Percentiles rank a stretch among this genome's conserved stretches.
Evolutionary conservation across 1,140 invertebrate genomes (phyloP).

Genomic region (Apis laboriosa): DNA sequence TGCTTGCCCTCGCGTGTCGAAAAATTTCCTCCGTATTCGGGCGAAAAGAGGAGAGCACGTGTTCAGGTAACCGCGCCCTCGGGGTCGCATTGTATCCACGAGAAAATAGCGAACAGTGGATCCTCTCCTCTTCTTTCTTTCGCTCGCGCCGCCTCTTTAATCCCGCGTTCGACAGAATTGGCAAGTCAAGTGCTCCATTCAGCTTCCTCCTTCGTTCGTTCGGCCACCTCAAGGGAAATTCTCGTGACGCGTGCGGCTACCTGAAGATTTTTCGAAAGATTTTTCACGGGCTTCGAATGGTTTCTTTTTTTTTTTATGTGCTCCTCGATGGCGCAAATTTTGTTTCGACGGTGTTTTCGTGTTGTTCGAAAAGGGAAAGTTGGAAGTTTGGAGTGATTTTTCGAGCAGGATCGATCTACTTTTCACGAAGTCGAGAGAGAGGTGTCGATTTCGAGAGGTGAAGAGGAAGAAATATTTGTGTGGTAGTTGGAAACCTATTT

Average conservation of each 20-base stretch:
- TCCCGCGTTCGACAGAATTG: slow-evolving; percentile 48
- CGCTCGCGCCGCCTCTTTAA: slow-evolving; percentile 33
- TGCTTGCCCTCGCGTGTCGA: slow-evolving; percentile 43
- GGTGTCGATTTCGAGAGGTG: too few relatives aligned
- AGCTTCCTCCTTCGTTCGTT: not conserved
- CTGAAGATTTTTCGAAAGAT: not conserved
- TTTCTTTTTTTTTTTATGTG: too few relatives aligned
- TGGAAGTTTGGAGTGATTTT: not conserved
- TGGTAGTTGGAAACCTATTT: too few relatives aligned
- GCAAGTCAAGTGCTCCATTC: slow-evolving; percentile 55
- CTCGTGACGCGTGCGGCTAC: slow-evolving; percentile 16
- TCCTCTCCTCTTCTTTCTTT: not conserved
- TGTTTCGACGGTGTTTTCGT: not conserved
- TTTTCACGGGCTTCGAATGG: too few relatives aligned
- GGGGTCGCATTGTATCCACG: slow-evolving; percentile 54
- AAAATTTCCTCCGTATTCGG: slow-evolving; percentile 50
- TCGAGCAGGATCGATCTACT: too few relatives aligned
- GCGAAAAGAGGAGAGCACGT: slow-evolving; percentile 58
- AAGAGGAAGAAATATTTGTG: too few relatives aligned
- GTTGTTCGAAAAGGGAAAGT: too few relatives aligned
- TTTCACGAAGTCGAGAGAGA: too few relatives aligned
- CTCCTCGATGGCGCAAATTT: not conserved
- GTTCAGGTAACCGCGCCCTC: slow-evolving; percentile 55
- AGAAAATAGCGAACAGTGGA: slow-evolving; percentile 19
- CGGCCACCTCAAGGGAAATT: slow-evolving; percentile 10